Base-by-base conservation (phyloP, 1,140 invertebrate species). In the Leguminivora glycinivorella region DNA sequence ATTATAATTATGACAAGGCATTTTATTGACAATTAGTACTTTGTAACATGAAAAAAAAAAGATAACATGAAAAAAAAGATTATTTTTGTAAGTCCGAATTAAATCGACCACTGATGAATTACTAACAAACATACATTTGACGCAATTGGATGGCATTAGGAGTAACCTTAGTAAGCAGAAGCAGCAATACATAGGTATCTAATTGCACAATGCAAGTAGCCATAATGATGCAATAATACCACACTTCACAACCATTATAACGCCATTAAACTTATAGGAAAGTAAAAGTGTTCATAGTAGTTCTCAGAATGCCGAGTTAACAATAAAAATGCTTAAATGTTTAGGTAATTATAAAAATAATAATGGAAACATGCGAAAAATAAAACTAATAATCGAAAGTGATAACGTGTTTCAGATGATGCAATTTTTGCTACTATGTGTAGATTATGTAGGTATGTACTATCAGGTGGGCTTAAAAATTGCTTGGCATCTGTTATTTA, bases 111-210 rank as follows among this genome's bases (percentile, higher is more conserved):
- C 22, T 52, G 34, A 14, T 38, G 10, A 38, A 38, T 38, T 38
- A 38, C 10, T 12, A 52, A 22, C 10, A 22, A 52, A 22, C n/a
- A 22, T 6, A n/a, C 7, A 52, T 52, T 10, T 52, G 19, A 22
- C 17, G 19, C 19, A 52, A 19, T 52, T 22, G 47, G 19, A 22
- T 52, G 47, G 10, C 47, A 52, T 22, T 52, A 52, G 6, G 40
- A 66, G 66, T 14, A 25, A 52, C 12, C 72, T 29, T 26, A 63
- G 22, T 43, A 19, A 70, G 12, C 17, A 68, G 12, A 68, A 67
- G 38, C 24, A 24, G 1, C 4, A 38, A 2, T 12, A 38, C 34
- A n/a, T 26, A 70, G 24, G 24, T 31, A 43, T 34, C 58, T 60
- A 52, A 52, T 52, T 52, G 47, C 47, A 52, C 17, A 52, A 52